Conservation (phyloP, 53 echinoderm and acorn worm species). For the Hippasteria phrygiana region DNA sequence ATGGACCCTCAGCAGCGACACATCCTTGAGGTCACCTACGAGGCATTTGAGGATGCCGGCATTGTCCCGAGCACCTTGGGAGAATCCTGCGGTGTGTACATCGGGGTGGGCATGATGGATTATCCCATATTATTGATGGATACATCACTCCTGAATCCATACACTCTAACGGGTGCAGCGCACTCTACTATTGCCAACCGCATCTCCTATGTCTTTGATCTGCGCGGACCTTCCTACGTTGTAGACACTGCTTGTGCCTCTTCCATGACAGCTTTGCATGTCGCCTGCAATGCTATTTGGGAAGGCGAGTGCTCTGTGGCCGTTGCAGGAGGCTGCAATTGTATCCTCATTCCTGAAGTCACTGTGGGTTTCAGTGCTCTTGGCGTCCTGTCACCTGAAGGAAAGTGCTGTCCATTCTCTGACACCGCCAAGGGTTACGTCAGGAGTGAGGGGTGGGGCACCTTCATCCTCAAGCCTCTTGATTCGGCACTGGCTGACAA, state of each 20-base stretch:
- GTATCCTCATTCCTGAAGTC: conserved; percentile 76
- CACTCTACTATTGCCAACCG: conserved; percentile 84
- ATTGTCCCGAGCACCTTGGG: conserved; percentile 70
- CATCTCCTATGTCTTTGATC: conserved; percentile 87
- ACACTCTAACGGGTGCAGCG: conserved; percentile 85
- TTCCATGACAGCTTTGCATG: conserved; percentile 86
- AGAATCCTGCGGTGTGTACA: conserved; percentile 78
- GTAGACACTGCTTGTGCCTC: conserved; percentile 94
- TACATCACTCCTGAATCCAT: conserved; percentile 79
- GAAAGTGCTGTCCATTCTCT: conserved; percentile 88
- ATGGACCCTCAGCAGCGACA: conserved; percentile 90
- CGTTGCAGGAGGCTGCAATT: conserved; percentile 76
- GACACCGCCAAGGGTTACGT: conserved; percentile 90
- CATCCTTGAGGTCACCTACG: conserved; percentile 84
- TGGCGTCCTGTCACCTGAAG: conserved; percentile 86
- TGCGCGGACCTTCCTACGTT: conserved; percentile 79
- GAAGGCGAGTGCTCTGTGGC: conserved; percentile 83
- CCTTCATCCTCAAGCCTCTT: conserved; percentile 85
- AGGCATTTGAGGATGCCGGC: conserved; percentile 76
- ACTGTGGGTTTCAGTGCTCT: conserved; percentile 86
- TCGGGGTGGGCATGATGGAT: conserved; percentile 90
- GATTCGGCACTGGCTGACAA: conserved; percentile 72
- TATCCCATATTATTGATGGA: conserved; percentile 74
- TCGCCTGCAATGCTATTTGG: conserved; percentile 83
- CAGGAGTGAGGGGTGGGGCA: conserved; percentile 90